Conservation (phyloP, 2,113 vertebrate species). For the Siphamia tubifer region DNA sequence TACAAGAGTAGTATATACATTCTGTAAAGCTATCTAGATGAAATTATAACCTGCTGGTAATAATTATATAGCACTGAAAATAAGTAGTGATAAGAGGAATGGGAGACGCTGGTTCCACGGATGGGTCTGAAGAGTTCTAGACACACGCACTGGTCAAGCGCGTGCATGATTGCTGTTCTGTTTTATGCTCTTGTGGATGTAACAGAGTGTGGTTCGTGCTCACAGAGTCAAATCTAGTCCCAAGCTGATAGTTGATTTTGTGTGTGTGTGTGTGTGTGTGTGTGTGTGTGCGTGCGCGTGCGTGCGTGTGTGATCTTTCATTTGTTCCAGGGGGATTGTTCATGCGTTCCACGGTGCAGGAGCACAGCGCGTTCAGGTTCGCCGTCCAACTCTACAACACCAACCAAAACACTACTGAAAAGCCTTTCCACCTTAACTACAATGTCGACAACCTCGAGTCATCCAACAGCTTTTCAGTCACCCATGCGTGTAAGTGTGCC, state of each 20-base stretch:
- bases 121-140: conserved; percentile 31
- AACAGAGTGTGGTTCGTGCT: neutral
- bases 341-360: conserved; percentile 98
- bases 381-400: conserved; percentile 99
- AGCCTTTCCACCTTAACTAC: conserved; percentile 98
- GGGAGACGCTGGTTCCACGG: neutral
- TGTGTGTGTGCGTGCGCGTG: no score
- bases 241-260: neutral
- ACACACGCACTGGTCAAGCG: conserved; percentile 23
- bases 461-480: conserved; percentile 99
- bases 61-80: neutral
- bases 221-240: neutral
- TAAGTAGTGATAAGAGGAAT: neutral
- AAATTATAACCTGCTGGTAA: neutral
- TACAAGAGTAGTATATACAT: neutral
- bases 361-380: conserved; percentile 98
- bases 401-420: conserved; percentile 98
- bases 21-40: conserved; percentile 1
- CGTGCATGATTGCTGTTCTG: no score
- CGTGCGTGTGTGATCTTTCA: conserved; percentile 38
- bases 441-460: conserved; percentile 99
- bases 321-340: conserved; percentile 91
- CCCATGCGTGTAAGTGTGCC: conserved; percentile 97
- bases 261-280: no score
- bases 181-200: neutral